These are phyloP conservation scores for Discoglossus pictus DNA, from an alignment of 2,797 vertebrate species.

Conservation along the genomic window DNA sequence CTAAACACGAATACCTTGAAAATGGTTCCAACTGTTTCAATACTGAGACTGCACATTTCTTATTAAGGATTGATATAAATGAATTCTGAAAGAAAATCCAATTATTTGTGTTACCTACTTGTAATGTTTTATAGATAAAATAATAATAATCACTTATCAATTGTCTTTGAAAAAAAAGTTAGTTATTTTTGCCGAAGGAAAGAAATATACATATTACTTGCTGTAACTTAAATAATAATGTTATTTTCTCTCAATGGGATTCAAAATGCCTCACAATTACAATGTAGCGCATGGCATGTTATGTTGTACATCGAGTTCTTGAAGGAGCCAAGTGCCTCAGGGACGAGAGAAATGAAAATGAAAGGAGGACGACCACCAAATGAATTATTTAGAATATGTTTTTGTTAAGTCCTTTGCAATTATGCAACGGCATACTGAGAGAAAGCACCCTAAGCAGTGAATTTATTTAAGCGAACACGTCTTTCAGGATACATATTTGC, in stretches of 20 bases:
- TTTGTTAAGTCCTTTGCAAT: slow-evolving; percentile 42
- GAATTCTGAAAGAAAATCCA: too few relatives aligned
- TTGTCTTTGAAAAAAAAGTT: too few relatives aligned
- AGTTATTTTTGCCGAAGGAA: too few relatives aligned
- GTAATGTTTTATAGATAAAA: too few relatives aligned
- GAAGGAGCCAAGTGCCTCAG: slow-evolving; percentile 13
- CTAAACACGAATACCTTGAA: too few relatives aligned
- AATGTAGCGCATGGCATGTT: neutral
- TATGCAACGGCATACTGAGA: slow-evolving; percentile 19
- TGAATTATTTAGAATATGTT: slow-evolving; percentile 45
- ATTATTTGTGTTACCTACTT: too few relatives aligned
- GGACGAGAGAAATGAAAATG: slow-evolving; percentile 11
- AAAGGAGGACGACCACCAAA: slow-evolving; percentile 18
- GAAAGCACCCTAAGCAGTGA: slow-evolving; percentile 36
- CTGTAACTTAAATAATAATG: slow-evolving; percentile 4
- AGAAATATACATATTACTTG: too few relatives aligned
- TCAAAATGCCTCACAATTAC: slow-evolving; percentile 6
- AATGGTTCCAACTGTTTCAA: too few relatives aligned
- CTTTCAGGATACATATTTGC: slow-evolving; percentile 42
- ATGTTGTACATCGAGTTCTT: slow-evolving; percentile 21
- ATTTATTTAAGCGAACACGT: slow-evolving; percentile 34
- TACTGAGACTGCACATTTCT: too few relatives aligned
- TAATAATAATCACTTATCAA: too few relatives aligned
- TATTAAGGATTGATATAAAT: too few relatives aligned
- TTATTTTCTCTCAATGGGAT: slow-evolving; percentile 6